Evolutionary conservation across 2,797 vertebrate species (phyloP).

Genomic region (Microhierax caerulescens): DNA sequence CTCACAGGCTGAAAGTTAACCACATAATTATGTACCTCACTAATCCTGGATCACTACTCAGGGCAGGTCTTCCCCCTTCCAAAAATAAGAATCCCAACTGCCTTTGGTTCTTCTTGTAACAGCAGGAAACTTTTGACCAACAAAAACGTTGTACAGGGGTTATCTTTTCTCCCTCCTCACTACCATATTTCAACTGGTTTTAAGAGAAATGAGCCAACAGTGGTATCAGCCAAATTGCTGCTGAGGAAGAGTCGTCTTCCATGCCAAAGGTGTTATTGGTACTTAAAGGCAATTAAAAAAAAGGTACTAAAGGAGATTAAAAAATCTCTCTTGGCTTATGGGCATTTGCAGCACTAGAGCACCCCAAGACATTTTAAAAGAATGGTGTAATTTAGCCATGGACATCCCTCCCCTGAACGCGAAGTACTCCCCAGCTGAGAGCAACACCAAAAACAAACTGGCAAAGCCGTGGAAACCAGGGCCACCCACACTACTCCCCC

Average conservation of each 20-base stretch:
- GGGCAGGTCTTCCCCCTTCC: background rate
- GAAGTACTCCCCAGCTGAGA: background rate
- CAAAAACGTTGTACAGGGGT: background rate
- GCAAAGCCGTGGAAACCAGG: background rate
- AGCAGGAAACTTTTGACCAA: background rate
- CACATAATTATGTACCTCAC: background rate
- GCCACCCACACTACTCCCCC: slow-evolving; percentile 13
- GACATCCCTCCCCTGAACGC: accelerated
- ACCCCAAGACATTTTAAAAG: background rate
- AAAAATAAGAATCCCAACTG: background rate
- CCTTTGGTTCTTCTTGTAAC: no score
- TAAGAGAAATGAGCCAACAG: accelerated
- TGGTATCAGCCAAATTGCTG: background rate
- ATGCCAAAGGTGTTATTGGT: accelerated
- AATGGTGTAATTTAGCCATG: background rate
- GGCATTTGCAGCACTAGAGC: background rate
- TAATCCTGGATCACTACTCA: background rate
- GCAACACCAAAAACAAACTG: background rate
- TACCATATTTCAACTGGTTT: accelerated
- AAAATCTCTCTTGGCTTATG: background rate
- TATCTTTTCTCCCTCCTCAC: background rate
- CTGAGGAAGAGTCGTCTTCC: background rate
- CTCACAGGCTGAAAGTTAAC: background rate
- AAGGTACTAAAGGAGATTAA: no score
- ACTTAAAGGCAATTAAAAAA: background rate